These are phyloP conservation scores for Nettapus auritus DNA, from an alignment of 2,113 vertebrate genomes.

Conservation along the genomic window DNA sequence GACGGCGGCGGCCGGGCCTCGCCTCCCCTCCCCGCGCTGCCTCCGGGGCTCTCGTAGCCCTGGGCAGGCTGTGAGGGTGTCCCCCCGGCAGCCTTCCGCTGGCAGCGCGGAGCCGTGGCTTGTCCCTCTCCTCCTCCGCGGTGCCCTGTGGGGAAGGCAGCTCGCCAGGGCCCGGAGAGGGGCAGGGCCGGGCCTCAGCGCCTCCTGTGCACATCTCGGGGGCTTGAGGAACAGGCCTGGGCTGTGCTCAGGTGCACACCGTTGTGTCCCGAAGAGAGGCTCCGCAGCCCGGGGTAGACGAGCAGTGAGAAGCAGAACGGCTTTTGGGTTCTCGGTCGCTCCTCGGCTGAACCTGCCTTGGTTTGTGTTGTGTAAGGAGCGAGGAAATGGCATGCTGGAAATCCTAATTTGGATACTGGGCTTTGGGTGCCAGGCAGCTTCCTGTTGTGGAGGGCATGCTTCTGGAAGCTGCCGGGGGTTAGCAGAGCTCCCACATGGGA, in stretches of 20 bases:
- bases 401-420: fast-evolving
- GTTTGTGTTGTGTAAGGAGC: not conserved
- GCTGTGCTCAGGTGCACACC: fast-evolving
- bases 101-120: not conserved
- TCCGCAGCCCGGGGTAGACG: fast-evolving
- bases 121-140: fast-evolving
- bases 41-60: no score
- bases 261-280: not conserved
- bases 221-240: fast-evolving
- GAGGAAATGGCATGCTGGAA: not conserved
- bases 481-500: not conserved
- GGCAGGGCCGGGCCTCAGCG: not conserved
- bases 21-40: no score
- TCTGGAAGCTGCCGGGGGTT: not conserved
- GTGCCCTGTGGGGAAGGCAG: not conserved
- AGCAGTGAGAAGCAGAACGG: not conserved
- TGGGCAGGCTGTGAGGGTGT: no score
- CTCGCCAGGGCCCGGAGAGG: fast-evolving
- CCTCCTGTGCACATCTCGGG: no score
- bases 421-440: not conserved
- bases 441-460: not conserved
- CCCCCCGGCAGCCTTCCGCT: fast-evolving
- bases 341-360: not conserved
- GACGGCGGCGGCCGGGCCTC: not conserved
- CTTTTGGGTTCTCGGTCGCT: no score